phyloP scores from a whole-genome alignment of 2,797 vertebrate genomes.

The Poeciliopsis presidionis region DNA sequence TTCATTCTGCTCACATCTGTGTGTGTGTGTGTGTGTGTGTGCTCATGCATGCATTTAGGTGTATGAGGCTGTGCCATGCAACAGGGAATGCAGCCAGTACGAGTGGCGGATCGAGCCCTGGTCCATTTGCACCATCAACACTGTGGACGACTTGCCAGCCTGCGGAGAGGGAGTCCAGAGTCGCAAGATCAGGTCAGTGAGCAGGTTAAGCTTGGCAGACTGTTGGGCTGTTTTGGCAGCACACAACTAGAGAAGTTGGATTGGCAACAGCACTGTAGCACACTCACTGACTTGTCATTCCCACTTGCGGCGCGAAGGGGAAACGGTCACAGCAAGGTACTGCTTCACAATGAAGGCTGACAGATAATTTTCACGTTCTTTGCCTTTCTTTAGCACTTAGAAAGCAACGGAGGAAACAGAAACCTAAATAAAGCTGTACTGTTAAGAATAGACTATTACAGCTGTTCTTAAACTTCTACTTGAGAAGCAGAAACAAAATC shows the following conservation, averaged over 20 bases:
- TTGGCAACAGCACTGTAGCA: slow-evolving; percentile 36
- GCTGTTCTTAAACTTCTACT: slow-evolving; percentile 8
- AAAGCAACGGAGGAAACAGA: slow-evolving; percentile 17
- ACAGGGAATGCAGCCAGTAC: slow-evolving; percentile 86
- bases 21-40: background rate
- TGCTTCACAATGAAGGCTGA: slow-evolving; percentile 42
- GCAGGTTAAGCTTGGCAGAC: slow-evolving; percentile 42
- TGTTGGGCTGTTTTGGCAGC: slow-evolving; percentile 30
- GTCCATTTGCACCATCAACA: slow-evolving; percentile 93
- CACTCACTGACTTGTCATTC: slow-evolving; percentile 24
- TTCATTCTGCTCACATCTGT: slow-evolving; percentile 23
- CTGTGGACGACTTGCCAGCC: slow-evolving; percentile 83
- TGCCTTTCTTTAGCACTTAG: slow-evolving; percentile 19
- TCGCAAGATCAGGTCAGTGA: slow-evolving; percentile 90
- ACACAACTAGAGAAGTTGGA: slow-evolving; percentile 17
- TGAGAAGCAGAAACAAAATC: slow-evolving; percentile 9
- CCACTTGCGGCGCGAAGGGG: slow-evolving; percentile 32
- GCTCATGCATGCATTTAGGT: slow-evolving; percentile 79
- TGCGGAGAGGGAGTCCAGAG: slow-evolving; percentile 93
- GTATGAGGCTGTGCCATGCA: slow-evolving; percentile 91
- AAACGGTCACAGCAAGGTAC: slow-evolving; percentile 42
- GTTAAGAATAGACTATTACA: slow-evolving; percentile 13
- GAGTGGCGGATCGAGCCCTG: slow-evolving; percentile 89
- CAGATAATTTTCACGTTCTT: slow-evolving; percentile 20
- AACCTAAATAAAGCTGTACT: slow-evolving; percentile 11